Percentiles rank a stretch among this genome's conserved stretches.
Conservation (phyloP, 2,888 invertebrate species). For the Drosophila dives region DNA sequence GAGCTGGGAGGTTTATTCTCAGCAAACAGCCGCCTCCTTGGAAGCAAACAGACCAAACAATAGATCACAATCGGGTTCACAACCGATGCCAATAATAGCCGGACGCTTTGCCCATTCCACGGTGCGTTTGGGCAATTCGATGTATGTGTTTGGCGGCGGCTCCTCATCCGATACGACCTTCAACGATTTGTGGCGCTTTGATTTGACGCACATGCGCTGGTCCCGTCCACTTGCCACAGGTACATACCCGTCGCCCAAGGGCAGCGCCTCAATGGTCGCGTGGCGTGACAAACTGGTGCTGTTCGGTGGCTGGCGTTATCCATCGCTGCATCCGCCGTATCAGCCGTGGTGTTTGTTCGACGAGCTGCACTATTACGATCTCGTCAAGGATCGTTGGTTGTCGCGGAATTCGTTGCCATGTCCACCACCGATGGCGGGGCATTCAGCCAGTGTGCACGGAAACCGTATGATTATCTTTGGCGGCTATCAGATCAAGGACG, state of each 20-base stretch:
- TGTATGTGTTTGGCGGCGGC: slow-evolving; percentile 98
- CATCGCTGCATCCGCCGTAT: slow-evolving; percentile 93
- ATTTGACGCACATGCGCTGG: slow-evolving; percentile 94
- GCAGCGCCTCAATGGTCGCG: slow-evolving; percentile 96
- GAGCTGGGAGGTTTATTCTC: slow-evolving; percentile 88
- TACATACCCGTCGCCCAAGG: slow-evolving; percentile 97
- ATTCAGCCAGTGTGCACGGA: slow-evolving; percentile 94
- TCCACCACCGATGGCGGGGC: slow-evolving; percentile 91
- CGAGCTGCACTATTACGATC: slow-evolving; percentile 95
- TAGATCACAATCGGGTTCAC: slow-evolving; percentile 5
- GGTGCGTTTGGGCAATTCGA: slow-evolving; percentile 92
- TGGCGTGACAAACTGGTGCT: slow-evolving; percentile 93
- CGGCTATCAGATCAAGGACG: slow-evolving; percentile 87
- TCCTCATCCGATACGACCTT: slow-evolving; percentile 97
- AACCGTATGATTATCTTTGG: slow-evolving; percentile 94
- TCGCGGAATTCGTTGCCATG: slow-evolving; percentile 70
- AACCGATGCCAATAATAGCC: slow-evolving; percentile 90
- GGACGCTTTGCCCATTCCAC: slow-evolving; percentile 97
- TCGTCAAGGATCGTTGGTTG: slow-evolving; percentile 92
- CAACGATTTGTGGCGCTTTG: slow-evolving; percentile 98
- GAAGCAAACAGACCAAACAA: slow-evolving; percentile 29
- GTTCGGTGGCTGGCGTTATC: slow-evolving; percentile 98
- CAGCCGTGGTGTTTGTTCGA: slow-evolving; percentile 95
- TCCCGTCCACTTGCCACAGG: slow-evolving; percentile 91
- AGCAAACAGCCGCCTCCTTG: slow-evolving; percentile 57